Evolutionary conservation across 2,113 vertebrate species (phyloP).

Genomic region (Panthera leo): DNA sequence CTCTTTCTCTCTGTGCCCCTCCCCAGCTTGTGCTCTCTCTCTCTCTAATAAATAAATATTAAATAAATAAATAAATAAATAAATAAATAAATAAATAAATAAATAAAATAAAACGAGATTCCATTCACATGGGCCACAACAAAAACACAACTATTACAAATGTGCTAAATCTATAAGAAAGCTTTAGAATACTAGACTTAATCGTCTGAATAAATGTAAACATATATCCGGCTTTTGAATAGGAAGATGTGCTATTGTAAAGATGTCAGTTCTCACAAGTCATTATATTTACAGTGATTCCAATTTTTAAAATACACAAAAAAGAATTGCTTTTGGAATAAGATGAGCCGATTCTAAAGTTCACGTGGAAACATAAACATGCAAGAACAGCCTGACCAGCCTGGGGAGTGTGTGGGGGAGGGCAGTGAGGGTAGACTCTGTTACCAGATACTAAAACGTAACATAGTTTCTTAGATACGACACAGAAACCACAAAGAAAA

Average conservation of each 20-base stretch:
- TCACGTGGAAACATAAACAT: not conserved
- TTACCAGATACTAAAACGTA: not conserved
- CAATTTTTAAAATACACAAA: conserved; percentile 4
- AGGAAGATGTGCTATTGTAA: conserved; percentile 6
- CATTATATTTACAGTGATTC: conserved; percentile 5
- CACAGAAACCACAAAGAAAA: not conserved
- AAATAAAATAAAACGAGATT: not conserved
- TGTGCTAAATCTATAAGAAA: not conserved
- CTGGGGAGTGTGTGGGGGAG: not conserved
- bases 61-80: too few species aligned
- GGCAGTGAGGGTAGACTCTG: not conserved
- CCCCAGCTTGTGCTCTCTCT: too few species aligned
- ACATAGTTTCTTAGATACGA: not conserved
- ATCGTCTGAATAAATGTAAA: conserved; percentile 10
- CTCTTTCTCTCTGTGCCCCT: too few species aligned
- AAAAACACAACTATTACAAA: not conserved
- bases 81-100: too few species aligned
- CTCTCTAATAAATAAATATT: too few species aligned
- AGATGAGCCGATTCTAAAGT: conserved; percentile 8
- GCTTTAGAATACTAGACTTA: not conserved
- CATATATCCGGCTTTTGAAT: not conserved
- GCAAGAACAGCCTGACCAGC: not conserved
- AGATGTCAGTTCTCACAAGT: conserved; percentile 19
- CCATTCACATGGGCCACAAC: not conserved
- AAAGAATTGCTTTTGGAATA: conserved; percentile 48